Evolutionary conservation across 2,113 vertebrate species (phyloP), one percentile per base, ranked within the genome.

Genomic region (Silurus glanis): DNA sequence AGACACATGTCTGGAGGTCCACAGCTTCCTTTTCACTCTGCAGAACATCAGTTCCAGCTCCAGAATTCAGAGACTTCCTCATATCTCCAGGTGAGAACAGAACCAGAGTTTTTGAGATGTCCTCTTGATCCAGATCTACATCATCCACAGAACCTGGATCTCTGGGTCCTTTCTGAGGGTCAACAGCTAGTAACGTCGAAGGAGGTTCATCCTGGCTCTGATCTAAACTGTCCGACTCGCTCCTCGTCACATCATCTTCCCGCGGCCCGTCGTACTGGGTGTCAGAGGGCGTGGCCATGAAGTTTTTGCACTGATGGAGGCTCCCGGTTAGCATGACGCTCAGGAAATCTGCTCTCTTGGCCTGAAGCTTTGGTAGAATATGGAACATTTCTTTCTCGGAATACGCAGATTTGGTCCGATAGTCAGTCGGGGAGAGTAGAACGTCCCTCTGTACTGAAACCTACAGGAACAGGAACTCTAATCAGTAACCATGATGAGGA

Each of bases 21-120:
- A 94, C 92, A 19, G 94, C 91, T 92, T 96, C 0, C 94, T 94
- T 82, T 94, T 95, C 92, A 97, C 97, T 0, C 93, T 95, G 90
- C 96, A 95, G 53, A 94, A 96, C 0, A 91, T 96, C 85, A 96
- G 86, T 23, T 89, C 95, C 72, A 91, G 94, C 4, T 9, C 95
- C 89, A 10, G 95, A 95, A 80, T 95, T 94, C 0, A 96, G 96
- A 66, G 97, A 98, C 90, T 97, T 98, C 37, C 97, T 97, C 87
- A 96, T 93, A 91, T 99, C 98, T n/a, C 97, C 98, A 0, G 98
- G 98, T 8, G 98, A 99, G 90, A 99, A 97, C 10, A 99, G 95
- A 86, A 99, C 97, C 14, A 99, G 94, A 0, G 98, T 99, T 93
- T 97, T 98, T 10, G 98, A 99, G 71, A 96, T 97, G 56, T 99